Evolutionary conservation across 2,797 vertebrate genomes (phyloP), one percentile per base, ranked within the genome.

Genomic region (Mus caroli): DNA sequence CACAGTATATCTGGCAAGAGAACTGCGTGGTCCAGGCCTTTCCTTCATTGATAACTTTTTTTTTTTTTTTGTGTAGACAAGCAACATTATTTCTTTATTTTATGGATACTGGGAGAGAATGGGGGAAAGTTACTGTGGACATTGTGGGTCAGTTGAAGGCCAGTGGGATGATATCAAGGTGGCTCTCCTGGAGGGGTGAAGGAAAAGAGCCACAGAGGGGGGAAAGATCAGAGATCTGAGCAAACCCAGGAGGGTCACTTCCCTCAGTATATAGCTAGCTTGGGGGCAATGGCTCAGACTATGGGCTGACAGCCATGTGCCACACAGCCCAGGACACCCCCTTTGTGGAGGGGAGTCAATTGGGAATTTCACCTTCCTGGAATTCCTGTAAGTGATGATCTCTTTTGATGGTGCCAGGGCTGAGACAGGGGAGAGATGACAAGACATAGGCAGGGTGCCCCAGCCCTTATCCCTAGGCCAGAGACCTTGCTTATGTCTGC

Each of bases 401-500:
- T 79, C 56, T 60, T 73, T 9, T 0, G 76, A 24, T 15, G 52
- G 17, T 0, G 31, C 12, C 26, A 28, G 24, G 40, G 3, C 58
- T 34, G 26, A 60, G 28, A 20, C 46, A n/a, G 34, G 22, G 11
- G n/a, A 62, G 7, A 31, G 52, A 28, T 40, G n/a, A n/a, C n/a
- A 60, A 87, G 50, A 52, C 14, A 0, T 17, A 15, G 37, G 31
- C 1, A 12, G 64, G 6, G 31, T 34, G 1, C 31, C 64, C 58
- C 43, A n/a, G 34, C 76, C 34, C 26, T 17, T 1, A 0, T 13
- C 46, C n/a, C 31, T 3, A 87, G 54, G 28, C 60, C 24, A 15
- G 22, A 52, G 15, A 37, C 26, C 56, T n/a, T 1, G 7, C 37
- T 87, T 96, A 98, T 40, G 77, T 7, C n/a, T 97, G 97, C 46